Evolutionary conservation across 2,797 vertebrate genomes (phyloP), one percentile per base, ranked within the genome.

Genomic region (Hypotaenidia okinawae): DNA sequence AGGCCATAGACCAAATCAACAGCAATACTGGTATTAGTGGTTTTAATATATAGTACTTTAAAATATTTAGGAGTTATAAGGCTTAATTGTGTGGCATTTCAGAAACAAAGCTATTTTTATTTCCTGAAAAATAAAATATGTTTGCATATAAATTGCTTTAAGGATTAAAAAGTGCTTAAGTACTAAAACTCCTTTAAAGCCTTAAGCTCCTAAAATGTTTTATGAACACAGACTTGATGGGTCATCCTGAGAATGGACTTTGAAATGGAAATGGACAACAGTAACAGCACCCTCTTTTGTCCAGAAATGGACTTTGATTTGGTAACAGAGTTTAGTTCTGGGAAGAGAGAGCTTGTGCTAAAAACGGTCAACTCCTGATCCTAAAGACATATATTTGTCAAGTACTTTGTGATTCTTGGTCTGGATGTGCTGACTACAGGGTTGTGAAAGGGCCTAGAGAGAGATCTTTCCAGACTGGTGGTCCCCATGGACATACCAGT

Each of bases 91-190:
- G 6, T 33, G 45, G 28, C 49, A 74, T 63, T 89, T 83, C 77
- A 80, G 47, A 95, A 94, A 96, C 78, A 91, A 94, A 77, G 39
- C 22, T 28, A 51, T 93, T 86, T 91, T 87, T 82, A 85, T 89
- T 61, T 91, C 68, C 87, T 87, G 80, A 87, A 51, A 89, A 25
- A 80, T 89, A 35, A 87, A 51, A 89, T 25, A 80, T 89, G 35
- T 80, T 94, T 87, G 43, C 87, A 82, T 52, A 92, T 83, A 83
- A 91, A 89, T 80, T 94, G 54, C 47, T 85, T 92, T 30, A 41
- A 35, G 61, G 82, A 96, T 91, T 95, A 95, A 92, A 93, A 83
- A 15, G 12, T 92, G 27, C 10, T 87, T 82, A 92, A 89, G 43
- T 64, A 54, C 43, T 87, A 91, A 96, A 87, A 3, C 24, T 33